Base-by-base conservation (phyloP, 1,140 invertebrate genomes). In the Procambarus clarkii region DNA sequence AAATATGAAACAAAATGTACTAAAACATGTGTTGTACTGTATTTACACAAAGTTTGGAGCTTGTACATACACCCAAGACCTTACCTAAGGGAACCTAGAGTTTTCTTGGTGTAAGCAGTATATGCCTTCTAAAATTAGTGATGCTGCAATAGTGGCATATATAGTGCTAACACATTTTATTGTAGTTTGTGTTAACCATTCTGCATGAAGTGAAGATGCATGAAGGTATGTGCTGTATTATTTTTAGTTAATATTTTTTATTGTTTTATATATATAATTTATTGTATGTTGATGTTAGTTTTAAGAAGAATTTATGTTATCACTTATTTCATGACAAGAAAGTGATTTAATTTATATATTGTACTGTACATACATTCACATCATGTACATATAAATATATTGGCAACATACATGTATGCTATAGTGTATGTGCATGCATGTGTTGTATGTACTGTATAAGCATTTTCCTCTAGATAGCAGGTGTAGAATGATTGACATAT, bases 201-300 rank as follows among this genome's bases (percentile, higher is more conserved):
- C 87, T 88, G 87, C 87, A 88, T 88, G 87, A 88, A 48, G 60
- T 64, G 46, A 83, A 82, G 60, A 64, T 81, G 87, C 87, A 88
- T 82, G 87, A 82, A 85, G 87, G 79, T 82, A 74, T 54, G 69
- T 88, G 78, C 64, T 88, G 45, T 82, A 24, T 18, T 81, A 69
- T 80, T 48, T 60, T 48, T 69, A 44, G 79, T 60, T 50, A 54
- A 54, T 5, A 54, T 58, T 86, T 18, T 64, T 60, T 24, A 34
- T 64, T 64, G 18, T 79, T 11, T 24, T 60, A n/a, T 81, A 54
- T 81, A 54, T 9, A 54, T 54, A 54, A 54, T 54, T 54, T 54
- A 54, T 13, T 54, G 13, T 54, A 9, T 9, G 13, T 54, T 54
- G 50, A 54, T 54, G 13, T 54, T 54, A 54, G 50, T 9, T 77